Base-by-base conservation (phyloP, 2,888 invertebrate species). In the Enoplolaimus lenunculus region DNA sequence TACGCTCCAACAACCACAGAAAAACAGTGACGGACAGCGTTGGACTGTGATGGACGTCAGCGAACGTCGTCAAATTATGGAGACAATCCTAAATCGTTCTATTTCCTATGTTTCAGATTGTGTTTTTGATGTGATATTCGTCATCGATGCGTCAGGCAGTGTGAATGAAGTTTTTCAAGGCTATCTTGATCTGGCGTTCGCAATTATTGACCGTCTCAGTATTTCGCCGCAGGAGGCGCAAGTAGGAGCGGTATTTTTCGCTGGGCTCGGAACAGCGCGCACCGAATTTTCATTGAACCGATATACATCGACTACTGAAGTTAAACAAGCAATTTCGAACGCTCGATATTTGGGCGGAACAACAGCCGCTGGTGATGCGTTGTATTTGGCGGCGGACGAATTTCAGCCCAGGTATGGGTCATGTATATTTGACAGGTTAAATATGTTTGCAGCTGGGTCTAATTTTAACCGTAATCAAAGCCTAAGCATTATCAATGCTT, bases 301-400 rank as follows among this genome's bases (percentile, higher is more conserved):
- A n/a, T 62, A 30, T n/a, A 7, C 28, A n/a, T 13, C 64, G 16
- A 62, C 28, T 30, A 16, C 64, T 7, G 64, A 62, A 62, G 64
- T 62, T n/a, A 16, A 30, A 7, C 30, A 62, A 7, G 13, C 7
- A 13, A 33, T 62, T n/a, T 7, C 30, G 30, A 62, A 62, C 7
- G 31, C 26, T 13, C 7, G n/a, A n/a, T 62, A 30, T 62, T 30
- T 62, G 16, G 64, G 64, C 7, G 64, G 64, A 7, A 62, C 64
- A 7, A 62, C 64, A 7, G 7, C 7, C 7, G 64, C 64, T 13
- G 64, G 64, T 7, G 64, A 62, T n/a, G 64, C 64, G 7, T 26
- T 62, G n/a, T 30, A 62, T 30, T n/a, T 62, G 31, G 64, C 64
- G 30, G 64, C 64, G 13, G 64, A 62, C 13, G 64, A 62, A 62